Base-by-base conservation (phyloP, 1,140 invertebrate genomes). In the Propsilocerus akamusi region DNA sequence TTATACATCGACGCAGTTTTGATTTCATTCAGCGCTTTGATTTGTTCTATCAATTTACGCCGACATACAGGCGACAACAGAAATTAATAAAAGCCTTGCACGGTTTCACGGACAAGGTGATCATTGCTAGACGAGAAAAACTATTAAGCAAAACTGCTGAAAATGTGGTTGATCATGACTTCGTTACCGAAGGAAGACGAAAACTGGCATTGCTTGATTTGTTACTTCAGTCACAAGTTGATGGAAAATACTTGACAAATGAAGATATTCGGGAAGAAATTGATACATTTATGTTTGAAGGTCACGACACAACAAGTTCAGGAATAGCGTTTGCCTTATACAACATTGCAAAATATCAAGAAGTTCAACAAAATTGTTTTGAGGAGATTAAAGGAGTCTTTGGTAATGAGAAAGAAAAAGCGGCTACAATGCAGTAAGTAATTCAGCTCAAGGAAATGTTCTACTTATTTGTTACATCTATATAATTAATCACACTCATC, bases 131-230 rank as follows among this genome's bases (percentile, higher is more conserved):
- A 17, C 47, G 47, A 5, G 32, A 49, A 7, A 20, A 47, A 25
- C 5, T 47, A 11, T 17, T 25, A 25, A 47, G 7, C 25, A 47
- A 47, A 12, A 17, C 22, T 17, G 12, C 25, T 22, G 11, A 23
- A n/a, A 12, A 12, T 30, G n/a, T 30, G 3, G 20, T 46, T 14
- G 28, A 46, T 26, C 22, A 49, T 23, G 48, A 46, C 26, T 8
- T 48, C 58, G 64, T 54, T n/a, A n/a, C 24, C 55, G 55, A 1
- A 69, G 68, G 53, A 74, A 72, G 52, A 64, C 70, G 49, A 58
- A 76, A 28, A n/a, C n/a, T n/a, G n/a, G 78, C 78, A 3, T 77
- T 86, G 55, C 58, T 86, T 49, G 83, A 86, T 65, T 63, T 83
- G 26, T 58, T 86, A n/a, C 61, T 86, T 3, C 67, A 75, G 57